Conservation (phyloP, 2,113 vertebrate species). For the Charadrius vociferus region DNA sequence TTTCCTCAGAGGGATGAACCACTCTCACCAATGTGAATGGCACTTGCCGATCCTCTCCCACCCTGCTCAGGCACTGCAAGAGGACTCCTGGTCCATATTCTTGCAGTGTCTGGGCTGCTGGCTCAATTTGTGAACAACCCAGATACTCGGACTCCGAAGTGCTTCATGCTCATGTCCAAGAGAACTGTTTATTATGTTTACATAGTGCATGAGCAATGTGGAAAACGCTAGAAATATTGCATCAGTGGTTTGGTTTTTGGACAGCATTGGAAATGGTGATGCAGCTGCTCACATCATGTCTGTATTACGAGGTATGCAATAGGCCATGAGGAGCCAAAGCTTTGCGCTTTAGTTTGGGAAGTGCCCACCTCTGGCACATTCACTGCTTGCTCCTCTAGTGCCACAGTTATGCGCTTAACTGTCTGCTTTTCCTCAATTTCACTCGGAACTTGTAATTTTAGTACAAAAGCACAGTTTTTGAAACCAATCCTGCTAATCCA, state of each 20-base stretch:
- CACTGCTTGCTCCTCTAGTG: background rate
- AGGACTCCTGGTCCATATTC: background rate
- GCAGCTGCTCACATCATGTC: background rate
- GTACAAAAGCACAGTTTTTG: background rate
- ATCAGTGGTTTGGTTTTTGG: slow-evolving; percentile 22
- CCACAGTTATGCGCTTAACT: background rate
- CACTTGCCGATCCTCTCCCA: background rate
- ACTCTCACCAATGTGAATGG: background rate
- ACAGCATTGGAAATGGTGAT: background rate
- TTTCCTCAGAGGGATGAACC: background rate
- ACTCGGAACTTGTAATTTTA: background rate
- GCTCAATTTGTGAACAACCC: background rate
- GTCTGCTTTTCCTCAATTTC: background rate
- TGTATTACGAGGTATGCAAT: background rate
- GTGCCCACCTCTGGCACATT: background rate
- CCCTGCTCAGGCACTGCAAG: background rate
- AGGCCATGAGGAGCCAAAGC: slow-evolving; percentile 2
- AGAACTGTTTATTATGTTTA: slow-evolving; percentile 55
- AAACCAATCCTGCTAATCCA: background rate
- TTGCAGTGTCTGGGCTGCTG: background rate
- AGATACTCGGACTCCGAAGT: background rate
- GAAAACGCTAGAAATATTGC: slow-evolving; percentile 26
- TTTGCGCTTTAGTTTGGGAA: background rate
- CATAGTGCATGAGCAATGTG: slow-evolving; percentile 34
- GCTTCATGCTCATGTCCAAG: background rate